These are phyloP conservation scores for Drosophila kikkawai DNA, from an alignment of 1,140 invertebrate species.

Conservation along the genomic window DNA sequence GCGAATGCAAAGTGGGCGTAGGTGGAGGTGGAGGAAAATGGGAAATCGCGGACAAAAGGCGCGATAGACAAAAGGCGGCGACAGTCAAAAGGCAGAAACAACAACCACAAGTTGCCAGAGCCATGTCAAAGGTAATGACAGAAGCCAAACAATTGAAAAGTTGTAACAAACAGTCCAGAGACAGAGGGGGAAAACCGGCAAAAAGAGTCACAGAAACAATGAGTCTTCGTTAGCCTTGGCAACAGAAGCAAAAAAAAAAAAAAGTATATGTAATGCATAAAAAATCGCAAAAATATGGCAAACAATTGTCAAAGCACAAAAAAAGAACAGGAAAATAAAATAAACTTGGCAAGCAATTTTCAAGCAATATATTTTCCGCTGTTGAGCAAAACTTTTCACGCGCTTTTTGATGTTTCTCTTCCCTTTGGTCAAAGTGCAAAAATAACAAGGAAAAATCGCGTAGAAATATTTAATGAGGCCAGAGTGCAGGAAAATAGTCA, in stretches of 20 bases:
- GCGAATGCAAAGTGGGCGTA: slow-evolving; percentile 19
- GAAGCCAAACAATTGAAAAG: slow-evolving; percentile 82
- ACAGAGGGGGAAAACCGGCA: slow-evolving; percentile 22
- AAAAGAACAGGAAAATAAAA: slow-evolving; percentile 28
- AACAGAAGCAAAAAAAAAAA: slow-evolving; percentile 15
- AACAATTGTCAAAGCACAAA: slow-evolving; percentile 70
- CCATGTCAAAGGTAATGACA: slow-evolving; percentile 82
- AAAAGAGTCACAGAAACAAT: slow-evolving; percentile 52
- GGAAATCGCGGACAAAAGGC: slow-evolving; percentile 63
- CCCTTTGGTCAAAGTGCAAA: slow-evolving; percentile 56
- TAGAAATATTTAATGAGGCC: slow-evolving; percentile 73
- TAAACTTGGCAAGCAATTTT: slow-evolving; percentile 68
- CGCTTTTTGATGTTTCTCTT: slow-evolving; percentile 68
- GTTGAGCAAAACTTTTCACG: slow-evolving; percentile 71
- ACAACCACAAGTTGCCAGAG: slow-evolving; percentile 63
- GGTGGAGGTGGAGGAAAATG: slow-evolving; percentile 7
- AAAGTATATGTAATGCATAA: slow-evolving; percentile 19
- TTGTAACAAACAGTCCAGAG: slow-evolving; percentile 64
- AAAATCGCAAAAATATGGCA: slow-evolving; percentile 46
- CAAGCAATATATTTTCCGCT: slow-evolving; percentile 76
- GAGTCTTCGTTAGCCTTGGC: slow-evolving; percentile 55
- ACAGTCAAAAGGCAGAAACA: slow-evolving; percentile 75
- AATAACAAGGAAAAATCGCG: slow-evolving; percentile 67
- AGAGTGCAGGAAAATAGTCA: slow-evolving; percentile 21
- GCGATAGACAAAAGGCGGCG: slow-evolving; percentile 76